A percentile compares a stretch with the other conserved stretches of the same genome.
Conservation (phyloP, 2,797 vertebrate genomes). For the Acrocephalus scirpaceus region DNA sequence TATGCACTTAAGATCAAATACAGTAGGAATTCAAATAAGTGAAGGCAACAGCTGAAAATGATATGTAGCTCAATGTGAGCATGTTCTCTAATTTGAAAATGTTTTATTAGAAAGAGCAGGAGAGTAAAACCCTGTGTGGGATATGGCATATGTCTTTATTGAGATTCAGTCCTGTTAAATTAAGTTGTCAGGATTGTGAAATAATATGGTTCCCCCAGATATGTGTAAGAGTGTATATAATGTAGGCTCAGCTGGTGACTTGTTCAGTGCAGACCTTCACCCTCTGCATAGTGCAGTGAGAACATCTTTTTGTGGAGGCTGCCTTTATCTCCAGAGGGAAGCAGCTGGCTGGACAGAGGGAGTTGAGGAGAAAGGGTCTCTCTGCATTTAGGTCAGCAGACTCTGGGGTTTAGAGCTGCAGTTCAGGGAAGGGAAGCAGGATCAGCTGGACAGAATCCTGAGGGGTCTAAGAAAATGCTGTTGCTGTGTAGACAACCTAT, state of each 20-base stretch:
- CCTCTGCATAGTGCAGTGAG: not conserved
- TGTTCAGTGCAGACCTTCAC: not conserved
- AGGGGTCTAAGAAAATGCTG: not conserved
- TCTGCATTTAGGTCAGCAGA: not conserved
- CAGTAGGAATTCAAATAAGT: not conserved
- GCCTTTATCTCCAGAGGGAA: not conserved
- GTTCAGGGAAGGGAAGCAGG: not conserved
- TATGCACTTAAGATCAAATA: not conserved
- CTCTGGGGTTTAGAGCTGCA: not conserved
- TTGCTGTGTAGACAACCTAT: not conserved
- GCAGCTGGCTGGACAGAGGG: not conserved
- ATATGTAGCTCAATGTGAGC: not conserved
- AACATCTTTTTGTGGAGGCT: not conserved
- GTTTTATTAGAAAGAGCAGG: not conserved
- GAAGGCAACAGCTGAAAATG: not conserved
- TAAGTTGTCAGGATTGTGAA: not conserved
- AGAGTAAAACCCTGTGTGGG: not conserved
- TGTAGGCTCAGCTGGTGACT: not conserved
- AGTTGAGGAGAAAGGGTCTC: not conserved
- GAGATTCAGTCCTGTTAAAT: not conserved
- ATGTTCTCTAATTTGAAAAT: not conserved
- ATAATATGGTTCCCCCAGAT: not conserved
- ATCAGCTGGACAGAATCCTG: not conserved
- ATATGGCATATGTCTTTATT: not conserved
- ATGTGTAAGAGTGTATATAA: not conserved